Evolutionary conservation across 2,797 vertebrate species (phyloP).

Genomic region (Knipowitschia caucasica): DNA sequence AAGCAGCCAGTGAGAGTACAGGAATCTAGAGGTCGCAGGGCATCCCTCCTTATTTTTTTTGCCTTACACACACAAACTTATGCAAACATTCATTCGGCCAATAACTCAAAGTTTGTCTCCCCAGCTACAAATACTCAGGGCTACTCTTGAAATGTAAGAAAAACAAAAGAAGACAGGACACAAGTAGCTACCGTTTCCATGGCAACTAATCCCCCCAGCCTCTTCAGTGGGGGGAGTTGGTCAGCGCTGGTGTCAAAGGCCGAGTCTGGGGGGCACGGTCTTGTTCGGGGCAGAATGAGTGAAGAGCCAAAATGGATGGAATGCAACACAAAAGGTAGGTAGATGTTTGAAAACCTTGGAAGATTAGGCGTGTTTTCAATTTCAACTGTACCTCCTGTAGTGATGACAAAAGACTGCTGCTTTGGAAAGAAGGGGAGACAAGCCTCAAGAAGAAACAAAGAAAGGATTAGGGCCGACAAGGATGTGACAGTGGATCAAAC

Average conservation of each 20-base stretch:
- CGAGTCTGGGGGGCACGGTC: slow-evolving; percentile 56
- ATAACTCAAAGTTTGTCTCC: slow-evolving; percentile 41
- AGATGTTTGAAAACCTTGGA: not conserved
- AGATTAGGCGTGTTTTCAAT: slow-evolving; percentile 20
- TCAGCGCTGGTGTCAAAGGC: slow-evolving; percentile 36
- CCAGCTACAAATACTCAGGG: slow-evolving; percentile 28
- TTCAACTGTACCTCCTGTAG: slow-evolving; percentile 40
- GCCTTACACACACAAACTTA: slow-evolving; percentile 15
- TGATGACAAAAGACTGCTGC: slow-evolving; percentile 38
- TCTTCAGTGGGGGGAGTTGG: slow-evolving; percentile 41
- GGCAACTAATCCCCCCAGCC: slow-evolving; percentile 66
- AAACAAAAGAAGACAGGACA: slow-evolving; percentile 48
- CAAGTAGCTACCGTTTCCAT: slow-evolving; percentile 66
- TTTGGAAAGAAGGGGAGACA: not conserved
- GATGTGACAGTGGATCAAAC: slow-evolving; percentile 11
- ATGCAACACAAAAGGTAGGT: slow-evolving; percentile 19
- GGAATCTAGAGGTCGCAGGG: slow-evolving; percentile 57
- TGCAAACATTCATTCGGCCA: slow-evolving; percentile 38
- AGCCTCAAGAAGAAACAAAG: slow-evolving; percentile 8
- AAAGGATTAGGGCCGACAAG: slow-evolving; percentile 9
- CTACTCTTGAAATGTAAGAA: slow-evolving; percentile 36
- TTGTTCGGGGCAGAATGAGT: slow-evolving; percentile 42
- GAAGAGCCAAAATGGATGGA: slow-evolving; percentile 34
- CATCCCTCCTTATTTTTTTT: slow-evolving; percentile 33
- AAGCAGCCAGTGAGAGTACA: slow-evolving; percentile 53